Evolutionary conservation across 1,140 invertebrate species (phyloP).

Genomic region (Drosophila mojavensis): DNA sequence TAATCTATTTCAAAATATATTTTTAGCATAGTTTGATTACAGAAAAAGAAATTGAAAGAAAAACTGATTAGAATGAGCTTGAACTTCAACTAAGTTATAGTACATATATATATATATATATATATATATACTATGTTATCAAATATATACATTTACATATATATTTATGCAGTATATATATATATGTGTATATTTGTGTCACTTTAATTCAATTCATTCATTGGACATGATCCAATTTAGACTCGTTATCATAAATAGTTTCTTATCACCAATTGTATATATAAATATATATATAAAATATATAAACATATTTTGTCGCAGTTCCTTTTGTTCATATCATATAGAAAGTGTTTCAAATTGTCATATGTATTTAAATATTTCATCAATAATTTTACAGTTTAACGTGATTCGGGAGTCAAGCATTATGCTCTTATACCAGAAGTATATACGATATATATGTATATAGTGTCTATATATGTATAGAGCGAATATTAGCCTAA

Average conservation of each 20-base stretch:
- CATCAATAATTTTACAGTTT: background rate
- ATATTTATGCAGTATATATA: background rate
- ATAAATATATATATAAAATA: background rate
- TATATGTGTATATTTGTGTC: background rate
- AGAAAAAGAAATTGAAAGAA: background rate
- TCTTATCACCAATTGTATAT: background rate
- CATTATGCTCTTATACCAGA: too few species aligned
- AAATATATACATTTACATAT: background rate
- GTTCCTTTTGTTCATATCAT: background rate
- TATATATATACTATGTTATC: background rate
- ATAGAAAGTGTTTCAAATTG: too few species aligned
- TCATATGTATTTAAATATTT: too few species aligned
- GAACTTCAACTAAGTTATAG: background rate
- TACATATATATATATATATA: background rate
- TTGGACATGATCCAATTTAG: background rate
- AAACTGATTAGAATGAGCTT: background rate
- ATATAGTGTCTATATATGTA: too few species aligned
- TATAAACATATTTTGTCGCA: background rate
- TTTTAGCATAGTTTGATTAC: background rate
- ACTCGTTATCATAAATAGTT: background rate
- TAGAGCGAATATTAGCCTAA: too few species aligned
- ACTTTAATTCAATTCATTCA: background rate
- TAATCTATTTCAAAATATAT: background rate
- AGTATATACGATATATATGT: too few species aligned
- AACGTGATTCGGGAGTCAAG: too few species aligned